Conservation (phyloP, 35 echinoderm and acorn worm species). For the Stichopus chloronotus region DNA sequence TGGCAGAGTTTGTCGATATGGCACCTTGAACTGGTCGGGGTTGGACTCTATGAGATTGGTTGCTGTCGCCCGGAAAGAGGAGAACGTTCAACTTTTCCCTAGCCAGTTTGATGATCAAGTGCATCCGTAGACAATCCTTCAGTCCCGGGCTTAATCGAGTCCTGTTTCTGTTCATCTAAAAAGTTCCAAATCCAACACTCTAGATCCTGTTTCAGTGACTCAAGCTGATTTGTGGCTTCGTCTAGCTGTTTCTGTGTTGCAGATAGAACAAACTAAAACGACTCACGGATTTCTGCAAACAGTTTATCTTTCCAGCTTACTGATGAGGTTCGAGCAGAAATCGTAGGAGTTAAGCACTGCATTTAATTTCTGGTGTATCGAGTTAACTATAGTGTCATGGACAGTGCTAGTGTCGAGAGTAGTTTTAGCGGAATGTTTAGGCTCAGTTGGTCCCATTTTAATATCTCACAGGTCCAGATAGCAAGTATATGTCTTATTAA, state of each 20-base stretch:
- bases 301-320: conserved; percentile 28
- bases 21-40: too few relatives aligned
- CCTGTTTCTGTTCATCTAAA: neutral
- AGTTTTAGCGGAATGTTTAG: neutral
- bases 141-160: neutral
- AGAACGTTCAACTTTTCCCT: neutral
- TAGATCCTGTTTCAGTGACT: neutral
- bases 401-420: neutral
- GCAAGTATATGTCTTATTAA: neutral
- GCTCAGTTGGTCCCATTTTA: neutral
- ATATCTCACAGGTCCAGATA: neutral
- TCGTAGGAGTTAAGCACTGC: neutral
- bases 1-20: too few relatives aligned
- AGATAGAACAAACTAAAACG: neutral
- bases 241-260: neutral
- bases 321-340: conserved; percentile 3
- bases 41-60: too few relatives aligned
- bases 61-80: neutral
- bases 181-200: neutral
- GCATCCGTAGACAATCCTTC: too few relatives aligned
- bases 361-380: neutral
- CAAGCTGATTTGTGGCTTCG: neutral
- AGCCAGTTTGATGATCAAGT: neutral
- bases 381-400: neutral
- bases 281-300: neutral